Evolutionary conservation across 2,888 invertebrate genomes (phyloP), one percentile per base, ranked within the genome.

Genomic region (Caenorhabditis sp.): DNA sequence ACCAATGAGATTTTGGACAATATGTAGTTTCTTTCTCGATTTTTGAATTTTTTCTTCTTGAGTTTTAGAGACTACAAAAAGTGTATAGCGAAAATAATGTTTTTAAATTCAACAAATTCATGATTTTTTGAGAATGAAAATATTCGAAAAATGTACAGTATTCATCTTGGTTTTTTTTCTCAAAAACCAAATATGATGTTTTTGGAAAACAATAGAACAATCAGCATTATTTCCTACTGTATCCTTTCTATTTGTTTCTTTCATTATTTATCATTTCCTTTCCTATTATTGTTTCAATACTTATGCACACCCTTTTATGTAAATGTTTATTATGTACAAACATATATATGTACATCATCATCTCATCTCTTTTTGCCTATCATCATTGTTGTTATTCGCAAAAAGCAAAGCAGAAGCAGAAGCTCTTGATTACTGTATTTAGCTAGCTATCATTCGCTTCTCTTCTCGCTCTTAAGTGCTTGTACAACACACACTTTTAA

Each of bases 231-330:
- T 43, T 43, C 14, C 43, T 43, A 43, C 43, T 17, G 43, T 43
- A 43, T 43, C 17, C 43, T 17, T 36, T 36, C 10, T 36, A 10
- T 36, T 36, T 36, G 10, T 36, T 36, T 36, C 10, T 5, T 36
- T 36, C 36, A 36, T 36, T 36, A 43, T 43, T 43, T 43, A 43
- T 43, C 43, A 43, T 43, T n/a, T n/a, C n/a, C n/a, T n/a, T n/a
- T n/a, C n/a, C n/a, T 14, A 43, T 43, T 17, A 17, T 43, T 43
- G 43, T 17, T 43, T 14, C 14, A 17, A 10, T 17, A 17, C 12
- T 43, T 43, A 43, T 43, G 43, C 43, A 43, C 43, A 43, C 43
- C 43, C 43, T 43, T 43, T 43, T 43, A 43, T 43, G 43, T 43
- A 43, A 43, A 43, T 43, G 43, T 43, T 43, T 43, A 43, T 43